These are phyloP conservation scores for Gymnocypris eckloni DNA, from an alignment of 2,797 vertebrate species.

Conservation along the genomic window DNA sequence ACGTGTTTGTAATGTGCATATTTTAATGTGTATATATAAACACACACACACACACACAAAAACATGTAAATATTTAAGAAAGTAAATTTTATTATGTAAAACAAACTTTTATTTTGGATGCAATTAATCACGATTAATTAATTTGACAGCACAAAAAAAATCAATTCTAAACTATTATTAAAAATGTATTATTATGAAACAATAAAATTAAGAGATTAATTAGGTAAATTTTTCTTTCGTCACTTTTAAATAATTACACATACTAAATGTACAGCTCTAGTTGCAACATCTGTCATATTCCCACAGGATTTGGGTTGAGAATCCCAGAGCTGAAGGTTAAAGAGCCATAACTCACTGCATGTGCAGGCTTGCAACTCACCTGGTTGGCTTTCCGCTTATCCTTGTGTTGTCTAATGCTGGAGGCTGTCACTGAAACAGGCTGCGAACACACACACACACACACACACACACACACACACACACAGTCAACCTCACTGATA, in stretches of 20 bases:
- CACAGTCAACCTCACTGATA: constrained; percentile 31
- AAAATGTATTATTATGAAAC: too few relatives aligned
- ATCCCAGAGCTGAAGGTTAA: neutral
- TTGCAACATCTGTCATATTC: neutral
- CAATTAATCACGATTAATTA: neutral
- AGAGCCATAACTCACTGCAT: neutral
- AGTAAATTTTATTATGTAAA: neutral
- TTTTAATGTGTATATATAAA: too few relatives aligned
- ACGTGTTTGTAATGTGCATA: neutral
- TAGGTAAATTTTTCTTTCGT: neutral
- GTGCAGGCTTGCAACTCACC: constrained; percentile 58
- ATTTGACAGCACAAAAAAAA: neutral
- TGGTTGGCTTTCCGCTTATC: constrained; percentile 59
- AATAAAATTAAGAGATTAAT: neutral
- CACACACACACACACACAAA: neutral
- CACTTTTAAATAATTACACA: neutral
- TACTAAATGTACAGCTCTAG: neutral
- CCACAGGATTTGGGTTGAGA: neutral
- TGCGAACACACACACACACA: constrained; percentile 57
- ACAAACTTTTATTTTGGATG: neutral
- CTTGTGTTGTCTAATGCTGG: constrained; percentile 65
- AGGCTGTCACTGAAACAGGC: constrained; percentile 64
- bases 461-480: constrained; percentile 45
- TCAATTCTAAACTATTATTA: neutral
- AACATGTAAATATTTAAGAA: neutral